Percentiles rank a stretch among this genome's conserved stretches.
Evolutionary conservation across 2,113 vertebrate species (phyloP).

Genomic region (Eulemur rufifrons): DNA sequence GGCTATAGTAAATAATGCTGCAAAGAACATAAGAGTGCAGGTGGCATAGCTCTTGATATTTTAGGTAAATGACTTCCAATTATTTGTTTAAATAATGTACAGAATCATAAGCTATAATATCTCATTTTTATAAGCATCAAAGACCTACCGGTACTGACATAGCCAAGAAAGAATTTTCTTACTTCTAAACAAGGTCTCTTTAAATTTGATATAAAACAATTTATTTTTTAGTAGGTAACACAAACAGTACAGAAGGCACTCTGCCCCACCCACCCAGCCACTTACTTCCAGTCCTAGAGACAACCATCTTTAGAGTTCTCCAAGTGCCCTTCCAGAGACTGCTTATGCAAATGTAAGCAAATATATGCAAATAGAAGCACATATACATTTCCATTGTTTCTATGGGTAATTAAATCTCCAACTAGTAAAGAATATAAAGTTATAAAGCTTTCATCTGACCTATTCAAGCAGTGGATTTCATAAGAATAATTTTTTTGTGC

Average conservation of each 20-base stretch:
- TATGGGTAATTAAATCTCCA: conserved; percentile 47
- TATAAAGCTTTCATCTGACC: conserved; percentile 42
- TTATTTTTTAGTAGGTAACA: not conserved
- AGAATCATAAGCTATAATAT: not conserved
- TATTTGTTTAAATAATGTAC: not conserved
- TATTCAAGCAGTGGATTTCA: conserved; percentile 50
- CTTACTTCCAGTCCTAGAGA: not conserved
- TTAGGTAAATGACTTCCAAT: not conserved
- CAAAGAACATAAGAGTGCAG: fast-evolving
- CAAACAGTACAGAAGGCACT: not conserved
- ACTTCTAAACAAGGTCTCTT: not conserved
- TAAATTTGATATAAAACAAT: not conserved
- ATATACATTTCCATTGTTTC: conserved; percentile 20
- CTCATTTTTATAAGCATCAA: not conserved
- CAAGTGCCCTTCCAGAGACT: not conserved
- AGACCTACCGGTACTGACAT: not conserved
- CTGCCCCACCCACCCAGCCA: not conserved
- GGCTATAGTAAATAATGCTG: too few relatives aligned
- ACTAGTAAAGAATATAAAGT: conserved; percentile 35
- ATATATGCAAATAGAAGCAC: conserved; percentile 23
- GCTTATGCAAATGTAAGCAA: not conserved
- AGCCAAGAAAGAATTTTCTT: not conserved
- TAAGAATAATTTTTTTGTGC: conserved; percentile 18
- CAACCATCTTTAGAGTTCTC: not conserved
- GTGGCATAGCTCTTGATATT: not conserved